Evolutionary conservation across 2,888 invertebrate species (phyloP).

Genomic region (Ctena decussata): DNA sequence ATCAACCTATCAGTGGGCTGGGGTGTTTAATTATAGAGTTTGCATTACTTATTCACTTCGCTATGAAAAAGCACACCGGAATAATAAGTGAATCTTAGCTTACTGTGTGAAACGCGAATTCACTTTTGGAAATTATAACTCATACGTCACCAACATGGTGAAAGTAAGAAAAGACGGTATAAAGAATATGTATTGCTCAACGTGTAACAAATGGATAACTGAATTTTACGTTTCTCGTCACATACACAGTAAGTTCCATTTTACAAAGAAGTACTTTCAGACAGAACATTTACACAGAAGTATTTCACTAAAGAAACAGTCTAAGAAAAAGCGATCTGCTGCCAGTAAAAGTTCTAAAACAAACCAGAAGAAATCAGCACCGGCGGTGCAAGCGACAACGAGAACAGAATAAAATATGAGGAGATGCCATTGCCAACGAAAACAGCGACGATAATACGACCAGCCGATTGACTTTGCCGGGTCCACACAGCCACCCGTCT

Average conservation of each 20-base stretch:
- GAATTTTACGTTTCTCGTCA: conserved; percentile 45
- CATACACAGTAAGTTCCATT: conserved; percentile 33
- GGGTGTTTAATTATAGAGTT: neutral
- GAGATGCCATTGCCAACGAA: neutral
- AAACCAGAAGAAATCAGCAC: neutral
- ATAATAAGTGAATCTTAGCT: no score
- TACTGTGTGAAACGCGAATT: neutral
- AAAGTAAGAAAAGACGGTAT: conserved; percentile 18
- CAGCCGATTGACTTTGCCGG: no score
- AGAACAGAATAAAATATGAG: neutral
- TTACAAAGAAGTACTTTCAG: conserved; percentile 18
- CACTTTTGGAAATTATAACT: neutral
- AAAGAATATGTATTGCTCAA: conserved; percentile 41
- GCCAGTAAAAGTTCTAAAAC: neutral
- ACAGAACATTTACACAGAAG: neutral
- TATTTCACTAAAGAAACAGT: neutral
- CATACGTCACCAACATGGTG: neutral
- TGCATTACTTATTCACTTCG: no score
- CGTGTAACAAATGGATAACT: conserved; percentile 49
- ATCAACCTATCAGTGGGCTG: neutral
- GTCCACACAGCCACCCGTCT: no score
- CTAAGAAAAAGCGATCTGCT: neutral
- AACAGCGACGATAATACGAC: neutral
- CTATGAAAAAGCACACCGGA: no score
- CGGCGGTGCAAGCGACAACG: neutral